A percentile compares a stretch with the other conserved stretches of the same genome.
Conservation (phyloP, 1,140 invertebrate genomes). For the Danaus melanippus region DNA sequence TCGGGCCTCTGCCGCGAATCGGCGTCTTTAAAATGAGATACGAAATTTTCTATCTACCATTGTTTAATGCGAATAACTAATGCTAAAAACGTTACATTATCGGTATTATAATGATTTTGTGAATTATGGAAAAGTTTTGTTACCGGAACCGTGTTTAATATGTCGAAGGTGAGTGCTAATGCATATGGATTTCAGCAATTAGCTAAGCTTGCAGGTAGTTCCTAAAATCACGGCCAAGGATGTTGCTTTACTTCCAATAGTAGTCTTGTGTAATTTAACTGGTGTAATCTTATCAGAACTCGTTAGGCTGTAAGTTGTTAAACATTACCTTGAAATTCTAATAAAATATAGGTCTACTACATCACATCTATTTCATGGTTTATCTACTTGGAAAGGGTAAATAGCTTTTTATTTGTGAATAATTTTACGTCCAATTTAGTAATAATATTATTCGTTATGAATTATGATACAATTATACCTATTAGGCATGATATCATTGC, state of each 20-base stretch:
- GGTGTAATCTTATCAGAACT: conserved; percentile 13
- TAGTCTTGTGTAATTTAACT: conserved; percentile 7
- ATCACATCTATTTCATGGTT: too few relatives aligned
- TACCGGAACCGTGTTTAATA: conserved; percentile 28
- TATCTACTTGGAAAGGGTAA: too few relatives aligned
- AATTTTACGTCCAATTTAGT: too few relatives aligned
- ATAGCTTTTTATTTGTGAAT: too few relatives aligned
- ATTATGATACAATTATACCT: too few relatives aligned
- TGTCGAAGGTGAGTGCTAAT: conserved; percentile 57
- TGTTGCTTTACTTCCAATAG: conserved; percentile 19
- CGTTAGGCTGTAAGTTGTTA: neutral
- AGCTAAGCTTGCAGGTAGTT: conserved; percentile 34
- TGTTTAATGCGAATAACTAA: conserved; percentile 26
- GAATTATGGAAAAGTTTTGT: conserved; percentile 10
- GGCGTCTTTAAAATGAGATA: conserved; percentile 57
- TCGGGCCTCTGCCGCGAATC: conserved; percentile 58
- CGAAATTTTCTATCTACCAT: conserved; percentile 39
- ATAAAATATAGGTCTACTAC: too few relatives aligned
- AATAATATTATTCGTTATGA: too few relatives aligned
- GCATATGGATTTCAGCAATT: conserved; percentile 20
- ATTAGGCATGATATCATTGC: conserved; percentile 7
- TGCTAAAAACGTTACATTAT: conserved; percentile 11
- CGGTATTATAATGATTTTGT: conserved; percentile 24
- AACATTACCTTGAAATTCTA: neutral
- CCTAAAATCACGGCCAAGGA: conserved; percentile 53